Base-by-base conservation (phyloP, 2,888 invertebrate genomes). In the Temnothorax unifasciatus region DNA sequence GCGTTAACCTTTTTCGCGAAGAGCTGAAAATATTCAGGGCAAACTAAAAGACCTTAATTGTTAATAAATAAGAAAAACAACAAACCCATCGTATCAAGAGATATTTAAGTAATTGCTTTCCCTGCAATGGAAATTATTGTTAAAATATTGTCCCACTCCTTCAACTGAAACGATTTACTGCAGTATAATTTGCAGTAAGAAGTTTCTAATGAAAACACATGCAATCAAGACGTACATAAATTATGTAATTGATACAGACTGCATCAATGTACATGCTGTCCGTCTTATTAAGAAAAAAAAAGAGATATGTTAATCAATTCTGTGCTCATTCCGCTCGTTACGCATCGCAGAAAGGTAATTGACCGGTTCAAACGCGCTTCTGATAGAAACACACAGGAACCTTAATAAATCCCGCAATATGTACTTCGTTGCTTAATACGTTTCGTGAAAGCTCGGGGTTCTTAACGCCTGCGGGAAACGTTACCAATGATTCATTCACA, bases 361-460 rank as follows among this genome's bases (percentile, higher is more conserved):
- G 73, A 73, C 73, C 79, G 38, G 38, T 29, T 79, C 73, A 50
- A 61, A 73, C 18, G 57, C 21, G 34, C 44, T 44, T 79, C 57
- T 69, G 57, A 59, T 71, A 71, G 44, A 34, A 29, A 29, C 34
- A 29, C 38, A 13, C 25, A 13, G 44, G 8, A 68, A 71, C 38
- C 47, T 47, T 25, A 34, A 47, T 38, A 57, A 47, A 38, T 73
- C 34, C 59, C 47, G 73, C 71, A 38, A 63, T 38, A n/a, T n/a
- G n/a, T n/a, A 73, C 69, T 63, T 57, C 18, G 54, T 89, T 89
- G 61, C 83, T 77, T 68, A 88, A 89, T 85, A 57, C 25, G 57
- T 79, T 83, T 61, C 73, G 89, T 21, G 89, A 85, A 89, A 90
- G 87, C 74, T 81, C 77, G 71, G 71, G 71, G 89, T 87, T 87